Conservation (phyloP, 1,140 invertebrate species). For the Ceratoteleas bidentatus region DNA sequence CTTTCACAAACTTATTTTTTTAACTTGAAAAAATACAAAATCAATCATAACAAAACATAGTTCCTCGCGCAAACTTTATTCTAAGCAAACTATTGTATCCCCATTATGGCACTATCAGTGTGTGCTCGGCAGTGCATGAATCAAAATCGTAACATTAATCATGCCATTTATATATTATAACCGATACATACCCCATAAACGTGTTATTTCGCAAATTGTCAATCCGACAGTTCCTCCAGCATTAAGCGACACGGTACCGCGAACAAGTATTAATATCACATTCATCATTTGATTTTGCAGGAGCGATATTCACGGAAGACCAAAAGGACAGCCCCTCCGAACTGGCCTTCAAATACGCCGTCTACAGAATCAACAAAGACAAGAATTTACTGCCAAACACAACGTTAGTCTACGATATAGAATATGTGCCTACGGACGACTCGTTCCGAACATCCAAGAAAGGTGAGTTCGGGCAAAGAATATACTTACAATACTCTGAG, state of each 20-base stretch:
- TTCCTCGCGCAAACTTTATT: no score
- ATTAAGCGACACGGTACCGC: no score
- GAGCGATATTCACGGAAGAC: constrained; percentile 95
- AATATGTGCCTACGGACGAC: constrained; percentile 93
- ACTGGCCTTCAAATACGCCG: constrained; percentile 95
- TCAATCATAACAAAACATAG: no score
- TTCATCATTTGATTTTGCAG: constrained; percentile 82
- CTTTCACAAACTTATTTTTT: no score
- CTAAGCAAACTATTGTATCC: no score
- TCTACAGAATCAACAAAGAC: constrained; percentile 95
- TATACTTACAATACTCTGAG: no score
- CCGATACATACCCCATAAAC: neutral
- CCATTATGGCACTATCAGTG: no score
- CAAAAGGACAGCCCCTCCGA: constrained; percentile 91
- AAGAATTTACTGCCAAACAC: constrained; percentile 90
- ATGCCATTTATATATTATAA: constrained; percentile 1
- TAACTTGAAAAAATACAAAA: no score
- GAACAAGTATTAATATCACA: no score
- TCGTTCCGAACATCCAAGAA: constrained; percentile 95
- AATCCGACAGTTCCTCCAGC: no score
- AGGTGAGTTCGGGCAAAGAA: constrained; percentile 82
- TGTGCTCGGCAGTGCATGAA: neutral
- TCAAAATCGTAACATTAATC: neutral
- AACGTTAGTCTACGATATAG: constrained; percentile 94
- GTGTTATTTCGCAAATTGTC: no score